Evolutionary conservation across 2,797 vertebrate genomes (phyloP), one percentile per base, ranked within the genome.

Genomic region (Chaetodon trifasciatus): DNA sequence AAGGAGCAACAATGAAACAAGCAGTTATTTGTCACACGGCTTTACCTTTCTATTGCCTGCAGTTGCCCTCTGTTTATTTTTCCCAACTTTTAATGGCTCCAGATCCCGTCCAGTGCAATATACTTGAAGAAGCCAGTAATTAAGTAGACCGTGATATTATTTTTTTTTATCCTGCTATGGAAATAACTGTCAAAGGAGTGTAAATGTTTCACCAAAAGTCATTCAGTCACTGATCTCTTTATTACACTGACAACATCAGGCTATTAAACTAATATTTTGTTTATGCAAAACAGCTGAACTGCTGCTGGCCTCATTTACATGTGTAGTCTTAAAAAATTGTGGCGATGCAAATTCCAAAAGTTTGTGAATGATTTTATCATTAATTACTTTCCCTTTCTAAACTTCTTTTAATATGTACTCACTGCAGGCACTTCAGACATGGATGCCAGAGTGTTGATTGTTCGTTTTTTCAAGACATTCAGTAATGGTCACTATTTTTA

Each of bases 401-500:
- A 37, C 13, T 13, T 68, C 17, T 70, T 39, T 13, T 63, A 37
- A 57, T 4, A 37, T 10, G n/a, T 64, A 56, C 15, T 55, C 24
- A 1, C 47, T 67, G 35, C 6, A 61, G 28, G 19, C 3, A 42
- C 9, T 55, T 53, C 12, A 68, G 16, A 52, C 23, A 44, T 50
- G 7, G 15, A 52, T 35, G 55, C n/a, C 37, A 12, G 5, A 53
- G 8, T 39, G 39, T 35, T 46, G 12, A 62, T 32, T 39, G 58
- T 12, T 8, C 4, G 8, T 58, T 35, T 57, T 79, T 62, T 70
- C 37, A 63, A 28, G 21, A 40, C 37, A 44, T 23, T 17, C 47
- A 21, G 49, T 55, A 40, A 65, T 21, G 52, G 47, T 28, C 3
- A 53, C 28, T 70, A 67, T 78, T 75, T 76, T 81, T 76, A 72